phyloP scores from a whole-genome alignment of 2,113 vertebrate genomes.

The Brevimyrus niger region DNA sequence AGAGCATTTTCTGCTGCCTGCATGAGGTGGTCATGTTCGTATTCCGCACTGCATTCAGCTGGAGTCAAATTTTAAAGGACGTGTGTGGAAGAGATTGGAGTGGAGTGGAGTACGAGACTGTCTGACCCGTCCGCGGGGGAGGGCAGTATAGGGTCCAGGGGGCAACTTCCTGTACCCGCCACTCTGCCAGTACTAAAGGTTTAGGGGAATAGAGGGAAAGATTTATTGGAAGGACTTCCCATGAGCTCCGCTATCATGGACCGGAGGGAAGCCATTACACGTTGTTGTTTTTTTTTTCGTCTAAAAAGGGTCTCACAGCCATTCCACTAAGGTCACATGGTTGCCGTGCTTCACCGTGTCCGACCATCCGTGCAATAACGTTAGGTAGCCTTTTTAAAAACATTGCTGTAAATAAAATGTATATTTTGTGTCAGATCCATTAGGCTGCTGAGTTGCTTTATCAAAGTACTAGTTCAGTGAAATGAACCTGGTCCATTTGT shows the following conservation, averaged over 20 bases:
- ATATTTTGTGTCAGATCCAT: neutral
- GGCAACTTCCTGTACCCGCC: neutral
- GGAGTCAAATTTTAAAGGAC: slow-evolving; percentile 34
- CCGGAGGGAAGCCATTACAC: neutral
- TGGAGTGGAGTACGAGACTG: slow-evolving; percentile 28
- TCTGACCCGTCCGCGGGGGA: neutral
- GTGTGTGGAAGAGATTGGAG: slow-evolving; percentile 20
- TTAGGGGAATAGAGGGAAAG: neutral
- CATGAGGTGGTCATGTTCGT: slow-evolving; percentile 1
- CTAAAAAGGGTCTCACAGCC: neutral
- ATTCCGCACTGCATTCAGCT: slow-evolving; percentile 25
- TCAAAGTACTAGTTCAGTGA: neutral
- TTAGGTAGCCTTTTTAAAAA: neutral
- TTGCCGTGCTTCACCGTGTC: neutral
- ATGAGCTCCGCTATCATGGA: neutral
- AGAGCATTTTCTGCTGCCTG: neutral
- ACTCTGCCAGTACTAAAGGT: neutral
- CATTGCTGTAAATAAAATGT: neutral
- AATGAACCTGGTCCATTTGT: neutral
- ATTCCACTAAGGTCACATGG: neutral
- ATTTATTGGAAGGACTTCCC: neutral
- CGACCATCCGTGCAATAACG: neutral
- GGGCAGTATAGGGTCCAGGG: neutral
- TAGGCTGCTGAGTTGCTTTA: neutral
- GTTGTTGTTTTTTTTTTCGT: neutral